phyloP scores from a whole-genome alignment of 2,888 invertebrate species.

The Eupithecia tripunctaria region DNA sequence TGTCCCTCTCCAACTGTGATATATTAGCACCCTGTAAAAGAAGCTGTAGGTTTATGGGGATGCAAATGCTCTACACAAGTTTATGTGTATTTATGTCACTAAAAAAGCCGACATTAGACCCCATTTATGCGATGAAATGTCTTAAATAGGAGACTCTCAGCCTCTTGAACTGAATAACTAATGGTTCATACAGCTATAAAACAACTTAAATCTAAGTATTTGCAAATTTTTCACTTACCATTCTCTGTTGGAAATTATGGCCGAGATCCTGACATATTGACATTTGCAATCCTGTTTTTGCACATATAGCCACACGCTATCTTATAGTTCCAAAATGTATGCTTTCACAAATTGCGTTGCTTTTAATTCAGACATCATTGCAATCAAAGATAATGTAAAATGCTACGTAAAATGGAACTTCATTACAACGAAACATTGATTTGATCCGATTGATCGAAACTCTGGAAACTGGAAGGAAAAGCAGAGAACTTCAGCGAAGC shows the following conservation, averaged over 20 bases:
- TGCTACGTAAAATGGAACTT: not conserved
- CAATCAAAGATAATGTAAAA: not conserved
- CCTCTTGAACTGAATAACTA: not conserved
- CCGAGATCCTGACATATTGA: conserved; percentile 85
- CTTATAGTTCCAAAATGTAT: conserved; percentile 7
- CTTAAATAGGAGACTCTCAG: not conserved
- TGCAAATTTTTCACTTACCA: conserved; percentile 70
- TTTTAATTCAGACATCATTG: not conserved
- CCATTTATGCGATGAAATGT: conserved; percentile 13
- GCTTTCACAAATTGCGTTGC: conserved; percentile 40
- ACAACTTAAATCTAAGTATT: conserved; percentile 5
- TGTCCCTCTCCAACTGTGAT: conserved; percentile 99
- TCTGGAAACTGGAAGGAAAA: not conserved
- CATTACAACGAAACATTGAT: not conserved
- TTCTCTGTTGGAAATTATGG: conserved; percentile 85
- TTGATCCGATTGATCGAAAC: too few relatives aligned
- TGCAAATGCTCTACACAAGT: conserved; percentile 1
- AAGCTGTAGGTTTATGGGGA: conserved; percentile 6
- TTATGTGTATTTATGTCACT: conserved; percentile 16
- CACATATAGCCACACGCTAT: conserved; percentile 57
- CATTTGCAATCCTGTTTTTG: conserved; percentile 82
- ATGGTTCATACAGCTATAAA: not conserved
- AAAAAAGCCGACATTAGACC: conserved; percentile 32
- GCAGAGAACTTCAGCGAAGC: not conserved
- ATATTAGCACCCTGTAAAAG: conserved; percentile 96